Percentiles rank a stretch among this genome's conserved stretches.
These are phyloP conservation scores for Kryptolebias ocellatus DNA, from an alignment of 2,797 vertebrate species.

Conservation along the genomic window DNA sequence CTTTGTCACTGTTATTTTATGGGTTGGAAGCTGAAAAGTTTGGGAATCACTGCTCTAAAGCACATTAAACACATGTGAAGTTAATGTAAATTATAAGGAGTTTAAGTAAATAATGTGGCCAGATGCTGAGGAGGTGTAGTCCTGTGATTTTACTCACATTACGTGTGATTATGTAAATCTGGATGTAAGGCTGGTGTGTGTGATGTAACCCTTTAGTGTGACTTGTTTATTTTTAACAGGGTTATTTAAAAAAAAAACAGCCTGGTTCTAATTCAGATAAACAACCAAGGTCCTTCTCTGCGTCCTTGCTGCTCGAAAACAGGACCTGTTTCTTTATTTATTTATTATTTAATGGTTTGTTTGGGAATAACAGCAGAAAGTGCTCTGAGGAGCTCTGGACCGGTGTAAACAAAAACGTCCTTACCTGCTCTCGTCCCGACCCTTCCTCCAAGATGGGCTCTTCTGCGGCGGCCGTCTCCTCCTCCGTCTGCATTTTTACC, in stretches of 20 bases:
- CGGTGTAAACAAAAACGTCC: slow-evolving; percentile 38
- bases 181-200: slow-evolving; percentile 39
- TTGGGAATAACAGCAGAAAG: slow-evolving; percentile 7
- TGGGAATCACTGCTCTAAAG: too few species aligned
- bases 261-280: not conserved
- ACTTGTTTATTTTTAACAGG: not conserved
- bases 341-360: slow-evolving; percentile 3
- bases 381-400: slow-evolving; percentile 16
- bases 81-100: not conserved
- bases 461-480: slow-evolving; percentile 82
- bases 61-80: not conserved
- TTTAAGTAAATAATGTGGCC: not conserved
- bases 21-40: too few species aligned
- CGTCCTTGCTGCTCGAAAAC: slow-evolving; percentile 50
- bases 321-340: too few species aligned
- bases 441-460: slow-evolving; percentile 83
- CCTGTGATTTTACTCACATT: slow-evolving; percentile 6
- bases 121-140: not conserved
- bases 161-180: slow-evolving; percentile 16
- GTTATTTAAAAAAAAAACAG: not conserved
- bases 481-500: slow-evolving; percentile 83
- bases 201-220: slow-evolving; percentile 56
- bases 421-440: slow-evolving; percentile 84
- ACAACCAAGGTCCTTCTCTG: slow-evolving; percentile 51
- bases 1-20: too few species aligned